Percentiles rank a stretch among this genome's conserved stretches.
Conservation (phyloP, 2,113 vertebrate species). For the Prietella phreatophila region DNA sequence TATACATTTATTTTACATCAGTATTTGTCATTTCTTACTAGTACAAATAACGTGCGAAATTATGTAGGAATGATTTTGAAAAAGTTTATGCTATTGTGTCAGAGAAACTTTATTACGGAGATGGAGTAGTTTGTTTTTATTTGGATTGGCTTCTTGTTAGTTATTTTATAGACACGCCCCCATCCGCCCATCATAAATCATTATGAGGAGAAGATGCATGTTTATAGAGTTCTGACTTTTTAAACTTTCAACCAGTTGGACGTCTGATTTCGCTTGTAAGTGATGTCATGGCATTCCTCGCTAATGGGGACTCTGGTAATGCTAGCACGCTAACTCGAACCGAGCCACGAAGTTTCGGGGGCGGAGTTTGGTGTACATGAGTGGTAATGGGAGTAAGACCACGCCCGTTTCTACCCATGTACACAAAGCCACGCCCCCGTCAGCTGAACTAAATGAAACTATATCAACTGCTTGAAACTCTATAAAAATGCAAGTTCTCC, state of each 20-base stretch:
- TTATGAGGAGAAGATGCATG: background rate
- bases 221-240: background rate
- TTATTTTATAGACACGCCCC: background rate
- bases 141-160: background rate
- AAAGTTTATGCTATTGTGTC: background rate
- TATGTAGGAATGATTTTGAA: background rate
- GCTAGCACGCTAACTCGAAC: background rate
- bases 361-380: background rate
- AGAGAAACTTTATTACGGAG: background rate
- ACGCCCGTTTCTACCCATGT: background rate
- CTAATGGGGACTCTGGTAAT: background rate
- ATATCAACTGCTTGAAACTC: background rate
- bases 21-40: background rate
- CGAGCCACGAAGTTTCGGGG: background rate
- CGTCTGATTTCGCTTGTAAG: background rate
- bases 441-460: too few relatives aligned
- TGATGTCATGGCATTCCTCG: background rate
- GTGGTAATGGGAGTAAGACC: background rate
- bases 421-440: background rate
- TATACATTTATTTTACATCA: too few relatives aligned
- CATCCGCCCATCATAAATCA: background rate
- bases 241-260: background rate
- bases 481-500: background rate
- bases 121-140: background rate
- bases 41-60: background rate